Conservation (phyloP, 2,113 vertebrate species). For the Oncorhynchus clarkii region DNA sequence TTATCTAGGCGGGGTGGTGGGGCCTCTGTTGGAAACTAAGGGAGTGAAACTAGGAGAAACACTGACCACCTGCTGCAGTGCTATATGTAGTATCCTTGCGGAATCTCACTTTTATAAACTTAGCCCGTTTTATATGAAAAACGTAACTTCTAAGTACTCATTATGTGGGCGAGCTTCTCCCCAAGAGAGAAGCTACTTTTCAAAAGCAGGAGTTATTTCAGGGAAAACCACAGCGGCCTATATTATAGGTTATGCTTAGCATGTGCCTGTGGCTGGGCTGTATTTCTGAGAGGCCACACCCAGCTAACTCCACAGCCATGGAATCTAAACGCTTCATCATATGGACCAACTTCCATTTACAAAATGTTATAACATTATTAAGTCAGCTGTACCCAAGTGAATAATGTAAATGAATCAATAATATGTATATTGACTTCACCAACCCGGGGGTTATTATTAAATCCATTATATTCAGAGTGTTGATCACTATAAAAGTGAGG, state of each 20-base stretch:
- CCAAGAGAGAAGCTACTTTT: constrained; percentile 33
- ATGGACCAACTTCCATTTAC: not conserved
- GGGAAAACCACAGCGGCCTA: constrained; percentile 64
- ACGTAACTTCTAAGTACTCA: constrained; percentile 54
- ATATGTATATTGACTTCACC: too few relatives aligned
- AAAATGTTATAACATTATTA: not conserved
- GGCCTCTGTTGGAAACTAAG: not conserved
- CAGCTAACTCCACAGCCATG: constrained; percentile 33
- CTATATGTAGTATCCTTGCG: not conserved
- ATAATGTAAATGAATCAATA: too few relatives aligned
- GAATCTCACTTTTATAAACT: constrained; percentile 34
- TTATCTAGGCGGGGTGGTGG: not conserved
- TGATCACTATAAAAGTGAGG: not conserved
- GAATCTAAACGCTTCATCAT: constrained; percentile 16
- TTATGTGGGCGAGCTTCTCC: constrained; percentile 72
- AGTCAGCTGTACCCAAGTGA: not conserved
- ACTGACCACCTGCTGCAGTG: constrained; percentile 51
- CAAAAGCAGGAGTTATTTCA: constrained; percentile 67
- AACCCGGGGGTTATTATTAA: not conserved
- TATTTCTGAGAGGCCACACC: constrained; percentile 67
- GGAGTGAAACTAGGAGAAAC: not conserved
- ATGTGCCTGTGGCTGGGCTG: constrained; percentile 59
- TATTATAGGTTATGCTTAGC: constrained; percentile 69
- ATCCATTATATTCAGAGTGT: not conserved
- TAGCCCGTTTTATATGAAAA: constrained; percentile 1